Percentiles rank a stretch among this genome's conserved stretches.
Conservation (phyloP, 2,113 vertebrate species). For the Pantherophis guttatus region DNA sequence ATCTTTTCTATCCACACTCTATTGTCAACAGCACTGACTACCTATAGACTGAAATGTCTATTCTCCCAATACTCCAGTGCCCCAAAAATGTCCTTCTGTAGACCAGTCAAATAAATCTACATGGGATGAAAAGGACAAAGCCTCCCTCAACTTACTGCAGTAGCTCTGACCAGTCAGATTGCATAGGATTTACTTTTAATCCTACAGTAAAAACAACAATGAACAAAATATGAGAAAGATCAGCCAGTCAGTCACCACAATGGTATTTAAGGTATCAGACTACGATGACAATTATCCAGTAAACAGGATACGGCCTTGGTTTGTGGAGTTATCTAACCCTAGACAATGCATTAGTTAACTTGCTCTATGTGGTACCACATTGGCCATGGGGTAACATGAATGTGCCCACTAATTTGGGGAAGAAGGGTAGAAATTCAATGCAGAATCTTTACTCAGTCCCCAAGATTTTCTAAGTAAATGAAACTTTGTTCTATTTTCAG, state of each 20-base stretch:
- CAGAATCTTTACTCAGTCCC: not conserved
- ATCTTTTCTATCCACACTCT: not conserved
- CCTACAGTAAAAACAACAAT: not conserved
- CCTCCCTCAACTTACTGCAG: not conserved
- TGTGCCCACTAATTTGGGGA: not conserved
- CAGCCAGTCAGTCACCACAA: not conserved
- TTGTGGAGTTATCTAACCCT: not conserved
- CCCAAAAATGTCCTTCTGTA: not conserved
- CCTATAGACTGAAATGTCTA: not conserved
- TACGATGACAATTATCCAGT: not conserved
- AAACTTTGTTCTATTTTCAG: slow-evolving; percentile 61
- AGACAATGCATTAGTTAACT: not conserved
- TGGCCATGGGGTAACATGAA: not conserved
- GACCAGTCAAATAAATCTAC: not conserved
- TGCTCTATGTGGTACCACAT: not conserved
- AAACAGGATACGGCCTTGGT: not conserved
- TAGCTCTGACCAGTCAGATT: not conserved
- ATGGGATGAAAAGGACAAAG: not conserved
- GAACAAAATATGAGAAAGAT: not conserved
- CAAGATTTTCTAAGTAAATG: not conserved
- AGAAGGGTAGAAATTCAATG: not conserved
- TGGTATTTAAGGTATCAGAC: not conserved
- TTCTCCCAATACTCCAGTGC: not conserved
- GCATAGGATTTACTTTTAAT: not conserved
- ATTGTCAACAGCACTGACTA: not conserved